A percentile compares a stretch with the other conserved stretches of the same genome.
Conservation (phyloP, 1,140 invertebrate genomes). For the Helicorthomorpha holstii region DNA sequence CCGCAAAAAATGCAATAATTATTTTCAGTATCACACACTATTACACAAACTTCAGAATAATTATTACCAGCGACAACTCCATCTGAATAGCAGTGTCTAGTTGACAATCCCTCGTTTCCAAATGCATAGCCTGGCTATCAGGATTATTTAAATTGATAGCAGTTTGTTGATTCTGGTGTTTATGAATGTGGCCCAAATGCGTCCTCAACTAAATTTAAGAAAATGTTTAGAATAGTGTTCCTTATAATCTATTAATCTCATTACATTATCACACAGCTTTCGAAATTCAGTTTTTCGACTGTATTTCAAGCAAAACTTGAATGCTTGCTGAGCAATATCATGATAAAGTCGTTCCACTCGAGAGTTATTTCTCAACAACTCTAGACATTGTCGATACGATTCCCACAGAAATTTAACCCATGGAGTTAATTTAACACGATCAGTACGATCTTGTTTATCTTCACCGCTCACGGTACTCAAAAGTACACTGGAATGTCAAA, state of each 20-base stretch:
- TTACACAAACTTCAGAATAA: background rate
- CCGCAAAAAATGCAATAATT: too few species aligned
- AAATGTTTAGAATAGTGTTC: too few species aligned
- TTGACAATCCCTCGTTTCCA: conserved; percentile 87
- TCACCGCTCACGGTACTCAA: conserved; percentile 88
- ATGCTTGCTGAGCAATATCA: conserved; percentile 84
- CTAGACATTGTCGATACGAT: conserved; percentile 96
- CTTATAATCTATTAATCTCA: conserved; percentile 7
- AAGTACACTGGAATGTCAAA: conserved; percentile 27
- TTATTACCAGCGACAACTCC: conserved; percentile 87
- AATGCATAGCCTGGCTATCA: conserved; percentile 91
- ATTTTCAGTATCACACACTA: background rate
- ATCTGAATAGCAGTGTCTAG: conserved; percentile 92
- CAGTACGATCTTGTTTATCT: conserved; percentile 90
- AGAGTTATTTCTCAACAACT: conserved; percentile 83
- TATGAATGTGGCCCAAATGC: conserved; percentile 82
- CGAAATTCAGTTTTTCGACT: conserved; percentile 96
- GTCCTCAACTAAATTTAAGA: conserved; percentile 41
- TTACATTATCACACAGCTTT: conserved; percentile 85
- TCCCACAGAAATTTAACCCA: conserved; percentile 99
- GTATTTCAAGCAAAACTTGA: conserved; percentile 96
- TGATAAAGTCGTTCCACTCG: conserved; percentile 93
- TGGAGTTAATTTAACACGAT: conserved; percentile 87
- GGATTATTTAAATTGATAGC: conserved; percentile 65
- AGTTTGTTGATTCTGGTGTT: conserved; percentile 54